Percentiles rank a stretch among this genome's conserved stretches.
Conservation (phyloP, 1,140 invertebrate species). For the Ctenoplectra terminalis region DNA sequence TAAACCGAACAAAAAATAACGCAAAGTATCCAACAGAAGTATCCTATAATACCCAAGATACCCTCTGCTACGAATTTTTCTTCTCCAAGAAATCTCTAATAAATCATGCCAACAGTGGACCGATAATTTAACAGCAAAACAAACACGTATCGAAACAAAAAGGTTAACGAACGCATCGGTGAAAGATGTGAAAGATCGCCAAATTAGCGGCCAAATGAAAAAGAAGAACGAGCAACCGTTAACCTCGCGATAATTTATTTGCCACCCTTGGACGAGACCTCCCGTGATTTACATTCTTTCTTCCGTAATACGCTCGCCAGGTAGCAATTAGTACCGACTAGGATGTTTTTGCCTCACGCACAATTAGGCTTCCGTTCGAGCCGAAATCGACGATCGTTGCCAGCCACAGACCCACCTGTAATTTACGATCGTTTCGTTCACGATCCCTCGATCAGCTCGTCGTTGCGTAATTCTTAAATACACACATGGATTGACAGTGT, state of each 20-base stretch:
- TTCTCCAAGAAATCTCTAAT: too few species aligned
- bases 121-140: not conserved
- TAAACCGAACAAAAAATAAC: too few species aligned
- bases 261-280: not conserved
- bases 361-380: constrained; percentile 27
- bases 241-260: constrained; percentile 5
- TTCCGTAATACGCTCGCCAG: not conserved
- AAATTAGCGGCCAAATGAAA: not conserved
- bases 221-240: not conserved
- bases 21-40: too few species aligned
- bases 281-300: not conserved
- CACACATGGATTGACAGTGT: too few species aligned
- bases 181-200: not conserved
- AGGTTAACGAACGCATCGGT: not conserved
- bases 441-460: not conserved
- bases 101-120: not conserved
- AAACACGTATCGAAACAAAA: not conserved
- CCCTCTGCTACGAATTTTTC: too few species aligned
- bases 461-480: not conserved
- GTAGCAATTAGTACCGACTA: constrained; percentile 16
- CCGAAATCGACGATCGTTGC: constrained; percentile 4
- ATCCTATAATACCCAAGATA: too few species aligned
- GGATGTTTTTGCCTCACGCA: not conserved
- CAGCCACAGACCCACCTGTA: not conserved
- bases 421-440: constrained; percentile 15